Evolutionary conservation across 2,113 vertebrate species (phyloP).

Genomic region (Caracal caracal): DNA sequence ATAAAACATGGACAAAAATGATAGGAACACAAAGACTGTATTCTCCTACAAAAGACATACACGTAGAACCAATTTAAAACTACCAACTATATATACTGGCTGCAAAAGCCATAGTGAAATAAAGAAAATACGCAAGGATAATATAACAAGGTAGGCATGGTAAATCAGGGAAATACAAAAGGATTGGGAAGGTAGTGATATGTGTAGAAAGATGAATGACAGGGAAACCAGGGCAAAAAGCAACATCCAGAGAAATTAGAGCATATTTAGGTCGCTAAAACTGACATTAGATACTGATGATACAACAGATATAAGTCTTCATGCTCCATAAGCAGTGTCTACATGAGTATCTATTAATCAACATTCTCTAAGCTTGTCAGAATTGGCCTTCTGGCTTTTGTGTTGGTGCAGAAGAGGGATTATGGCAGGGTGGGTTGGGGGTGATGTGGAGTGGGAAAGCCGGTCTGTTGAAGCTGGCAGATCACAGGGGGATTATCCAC

Average conservation of each 20-base stretch:
- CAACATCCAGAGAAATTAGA: background rate
- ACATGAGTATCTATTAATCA: accelerated
- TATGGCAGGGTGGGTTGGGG: accelerated
- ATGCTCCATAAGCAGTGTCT: too few species aligned
- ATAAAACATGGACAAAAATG: background rate
- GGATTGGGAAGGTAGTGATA: background rate
- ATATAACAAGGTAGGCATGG: background rate
- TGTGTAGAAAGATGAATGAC: background rate
- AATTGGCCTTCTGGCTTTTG: background rate
- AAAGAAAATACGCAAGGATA: background rate
- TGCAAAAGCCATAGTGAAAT: background rate
- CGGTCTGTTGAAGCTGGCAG: too few species aligned
- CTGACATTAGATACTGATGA: background rate
- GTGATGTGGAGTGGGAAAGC: too few species aligned
- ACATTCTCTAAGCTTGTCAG: too few species aligned
- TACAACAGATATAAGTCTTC: accelerated
- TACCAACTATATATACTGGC: background rate
- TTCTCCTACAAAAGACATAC: background rate
- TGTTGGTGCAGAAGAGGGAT: too few species aligned
- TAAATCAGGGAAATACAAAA: background rate
- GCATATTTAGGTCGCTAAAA: background rate
- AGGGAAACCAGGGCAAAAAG: background rate
- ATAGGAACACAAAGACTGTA: background rate
- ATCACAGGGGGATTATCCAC: accelerated
- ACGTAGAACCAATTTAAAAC: background rate